Conservation (phyloP, 2,797 vertebrate genomes). For the Ctenopoma kingsleyae region DNA sequence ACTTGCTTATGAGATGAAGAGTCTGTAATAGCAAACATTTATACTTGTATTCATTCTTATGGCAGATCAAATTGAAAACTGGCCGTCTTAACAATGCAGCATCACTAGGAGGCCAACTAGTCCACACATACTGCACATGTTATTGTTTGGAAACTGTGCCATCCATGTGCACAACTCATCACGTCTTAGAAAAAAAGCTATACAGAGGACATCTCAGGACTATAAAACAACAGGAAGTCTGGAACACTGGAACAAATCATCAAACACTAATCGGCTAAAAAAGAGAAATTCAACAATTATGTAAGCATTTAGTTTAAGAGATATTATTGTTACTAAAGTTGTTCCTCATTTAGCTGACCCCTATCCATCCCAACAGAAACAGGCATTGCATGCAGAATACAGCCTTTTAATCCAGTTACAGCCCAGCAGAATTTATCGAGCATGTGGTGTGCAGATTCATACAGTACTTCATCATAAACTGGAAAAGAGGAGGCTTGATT, state of each 20-base stretch:
- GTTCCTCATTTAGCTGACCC: constrained; percentile 16
- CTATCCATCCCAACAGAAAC: constrained; percentile 5
- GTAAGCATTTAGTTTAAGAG: constrained; percentile 17
- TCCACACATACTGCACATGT: constrained; percentile 7
- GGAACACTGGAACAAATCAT: constrained; percentile 22
- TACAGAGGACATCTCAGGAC: constrained; percentile 8
- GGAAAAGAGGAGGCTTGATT: constrained; percentile 76
- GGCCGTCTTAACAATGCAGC: constrained; percentile 13
- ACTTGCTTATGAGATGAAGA: constrained; percentile 36
- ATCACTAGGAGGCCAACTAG: constrained; percentile 21
- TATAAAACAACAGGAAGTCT: constrained; percentile 36
- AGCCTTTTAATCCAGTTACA: constrained; percentile 61
- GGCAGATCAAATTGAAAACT: constrained; percentile 20
- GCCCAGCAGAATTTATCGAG: constrained; percentile 70
- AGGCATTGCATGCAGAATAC: constrained; percentile 26
- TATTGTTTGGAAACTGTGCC: constrained; percentile 30
- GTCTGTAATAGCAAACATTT: constrained; percentile 19
- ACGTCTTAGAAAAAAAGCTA: constrained; percentile 9
- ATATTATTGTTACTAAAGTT: constrained; percentile 27
- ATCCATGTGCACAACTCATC: constrained; percentile 39
- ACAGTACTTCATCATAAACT: constrained; percentile 50
- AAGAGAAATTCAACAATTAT: constrained; percentile 18
- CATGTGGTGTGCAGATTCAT: constrained; percentile 81
- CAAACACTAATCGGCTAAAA: constrained; percentile 16
- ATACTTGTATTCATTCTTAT: constrained; percentile 24